Conservation (phyloP, 2,888 invertebrate species). For the Chironomus riparius region DNA sequence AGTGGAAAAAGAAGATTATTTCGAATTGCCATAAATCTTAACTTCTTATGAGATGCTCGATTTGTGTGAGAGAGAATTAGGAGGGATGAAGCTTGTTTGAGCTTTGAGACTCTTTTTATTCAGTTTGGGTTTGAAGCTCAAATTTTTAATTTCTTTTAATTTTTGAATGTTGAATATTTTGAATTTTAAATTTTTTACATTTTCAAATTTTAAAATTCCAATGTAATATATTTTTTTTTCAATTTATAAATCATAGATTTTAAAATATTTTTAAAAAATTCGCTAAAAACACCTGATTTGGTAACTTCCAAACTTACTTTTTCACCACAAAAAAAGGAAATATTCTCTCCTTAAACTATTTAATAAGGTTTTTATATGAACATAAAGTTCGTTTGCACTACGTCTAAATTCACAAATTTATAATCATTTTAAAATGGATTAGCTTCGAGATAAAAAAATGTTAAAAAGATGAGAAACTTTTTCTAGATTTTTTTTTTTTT, state of each 20-base stretch:
- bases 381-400: not conserved
- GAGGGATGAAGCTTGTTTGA: too few species aligned
- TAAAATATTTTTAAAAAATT: too few species aligned
- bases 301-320: not conserved
- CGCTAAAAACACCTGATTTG: too few species aligned
- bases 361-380: not conserved
- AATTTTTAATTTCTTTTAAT: too few species aligned
- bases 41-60: not conserved
- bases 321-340: not conserved
- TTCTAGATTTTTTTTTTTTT: not conserved
- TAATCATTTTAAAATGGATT: slow-evolving; percentile 22
- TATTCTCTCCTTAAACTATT: not conserved
- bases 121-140: too few species aligned
- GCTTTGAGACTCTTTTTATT: too few species aligned
- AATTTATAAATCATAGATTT: too few species aligned
- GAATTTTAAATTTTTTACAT: too few species aligned
- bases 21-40: not conserved
- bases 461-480: not conserved
- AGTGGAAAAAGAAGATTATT: not conserved
- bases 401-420: slow-evolving; percentile 24
- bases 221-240: too few species aligned
- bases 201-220: too few species aligned
- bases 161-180: too few species aligned
- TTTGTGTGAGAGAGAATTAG: too few species aligned
- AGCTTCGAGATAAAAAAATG: slow-evolving; percentile 16